Percentiles rank a stretch among this genome's conserved stretches.
These are phyloP conservation scores for Drosophila tropicalis DNA, from an alignment of 1,140 invertebrate genomes.

Conservation along the genomic window DNA sequence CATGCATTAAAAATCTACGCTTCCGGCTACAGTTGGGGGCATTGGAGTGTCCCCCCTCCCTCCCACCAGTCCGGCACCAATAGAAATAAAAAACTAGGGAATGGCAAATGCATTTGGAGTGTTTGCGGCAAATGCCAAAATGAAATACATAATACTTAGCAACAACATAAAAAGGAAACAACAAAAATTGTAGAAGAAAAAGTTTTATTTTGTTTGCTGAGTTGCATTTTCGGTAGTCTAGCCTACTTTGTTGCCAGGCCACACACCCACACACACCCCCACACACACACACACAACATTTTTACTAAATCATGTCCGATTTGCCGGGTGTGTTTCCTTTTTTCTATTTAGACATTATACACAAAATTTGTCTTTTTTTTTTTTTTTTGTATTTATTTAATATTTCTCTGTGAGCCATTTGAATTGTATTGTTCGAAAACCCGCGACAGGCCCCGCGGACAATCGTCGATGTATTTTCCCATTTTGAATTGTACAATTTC, in stretches of 20 bases:
- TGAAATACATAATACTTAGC: constrained; percentile 79
- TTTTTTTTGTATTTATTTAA: constrained; percentile 55
- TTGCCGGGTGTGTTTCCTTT: constrained; percentile 31
- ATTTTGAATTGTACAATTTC: background rate
- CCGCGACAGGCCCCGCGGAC: constrained; percentile 43
- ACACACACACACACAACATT: background rate
- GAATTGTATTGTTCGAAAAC: constrained; percentile 32
- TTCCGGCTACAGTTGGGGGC: constrained; percentile 55
- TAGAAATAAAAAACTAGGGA: constrained; percentile 53
- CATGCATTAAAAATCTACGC: constrained; percentile 78
- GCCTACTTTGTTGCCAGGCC: constrained; percentile 29
- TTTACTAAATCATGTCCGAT: constrained; percentile 44
- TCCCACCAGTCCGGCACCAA: constrained; percentile 23
- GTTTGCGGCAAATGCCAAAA: constrained; percentile 78
- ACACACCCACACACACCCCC: constrained; percentile 23
- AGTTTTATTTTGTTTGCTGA: constrained; percentile 71
- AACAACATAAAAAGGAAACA: constrained; percentile 32
- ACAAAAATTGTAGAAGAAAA: constrained; percentile 32
- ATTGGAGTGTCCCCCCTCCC: constrained; percentile 15
- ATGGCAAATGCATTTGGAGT: constrained; percentile 79
- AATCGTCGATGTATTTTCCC: constrained; percentile 41
- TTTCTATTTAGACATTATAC: background rate
- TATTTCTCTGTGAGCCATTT: constrained; percentile 57
- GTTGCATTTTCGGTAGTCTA: constrained; percentile 61
- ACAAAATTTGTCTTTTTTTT: background rate